Conservation (phyloP, 2,113 vertebrate species). For the Thunnus thynnus region DNA sequence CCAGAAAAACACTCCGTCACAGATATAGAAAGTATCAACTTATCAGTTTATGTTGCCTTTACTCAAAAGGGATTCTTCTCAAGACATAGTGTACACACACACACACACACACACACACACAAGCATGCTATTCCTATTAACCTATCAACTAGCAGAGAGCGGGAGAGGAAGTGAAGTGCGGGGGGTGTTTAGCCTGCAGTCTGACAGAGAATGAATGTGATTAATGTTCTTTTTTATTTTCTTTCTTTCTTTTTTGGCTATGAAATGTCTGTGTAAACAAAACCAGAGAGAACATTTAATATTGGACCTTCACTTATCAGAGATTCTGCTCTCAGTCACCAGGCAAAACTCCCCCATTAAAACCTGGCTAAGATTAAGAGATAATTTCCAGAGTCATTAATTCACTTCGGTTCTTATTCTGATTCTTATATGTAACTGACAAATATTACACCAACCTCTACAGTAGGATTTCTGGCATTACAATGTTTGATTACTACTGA, state of each 20-base stretch:
- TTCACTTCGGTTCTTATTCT: background rate
- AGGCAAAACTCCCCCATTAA: background rate
- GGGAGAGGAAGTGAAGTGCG: conserved; percentile 55
- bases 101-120: conserved; percentile 16
- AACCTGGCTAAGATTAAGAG: conserved; percentile 34
- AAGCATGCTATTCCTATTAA: conserved; percentile 17
- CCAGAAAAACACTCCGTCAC: conserved; percentile 14
- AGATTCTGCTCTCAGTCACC: conserved; percentile 12
- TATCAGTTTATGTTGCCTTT: conserved; percentile 24
- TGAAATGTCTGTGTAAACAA: conserved; percentile 58
- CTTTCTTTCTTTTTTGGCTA: conserved; percentile 39
- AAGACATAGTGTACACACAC: conserved; percentile 1
- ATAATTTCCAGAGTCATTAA: conserved; percentile 5
- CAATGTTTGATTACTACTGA: background rate
- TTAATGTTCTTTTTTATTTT: conserved; percentile 68
- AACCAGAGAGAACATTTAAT: conserved; percentile 45
- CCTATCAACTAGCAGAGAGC: conserved; percentile 17
- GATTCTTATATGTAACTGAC: background rate
- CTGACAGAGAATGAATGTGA: conserved; percentile 45
- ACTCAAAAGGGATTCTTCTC: conserved; percentile 19
- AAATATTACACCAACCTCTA: background rate
- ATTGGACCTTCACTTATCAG: conserved; percentile 33
- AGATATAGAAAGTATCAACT: conserved; percentile 42
- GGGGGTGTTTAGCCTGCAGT: conserved; percentile 37
- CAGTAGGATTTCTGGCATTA: background rate